Evolutionary conservation across 2,113 vertebrate species (phyloP).

Genomic region (Tachuris rubrigastra): DNA sequence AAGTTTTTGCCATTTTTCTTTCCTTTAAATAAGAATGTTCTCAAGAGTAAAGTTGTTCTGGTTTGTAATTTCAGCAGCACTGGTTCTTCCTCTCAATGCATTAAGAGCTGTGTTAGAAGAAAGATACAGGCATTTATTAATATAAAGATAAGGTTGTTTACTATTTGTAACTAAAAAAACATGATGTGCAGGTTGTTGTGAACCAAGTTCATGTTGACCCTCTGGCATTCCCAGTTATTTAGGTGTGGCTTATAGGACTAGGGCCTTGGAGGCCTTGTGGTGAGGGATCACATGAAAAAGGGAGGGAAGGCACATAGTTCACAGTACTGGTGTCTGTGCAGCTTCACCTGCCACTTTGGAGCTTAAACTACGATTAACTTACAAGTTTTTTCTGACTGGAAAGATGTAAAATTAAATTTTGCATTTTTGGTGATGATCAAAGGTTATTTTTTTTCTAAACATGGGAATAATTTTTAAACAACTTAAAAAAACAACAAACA

Average conservation of each 20-base stretch:
- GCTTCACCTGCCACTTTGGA: not conserved
- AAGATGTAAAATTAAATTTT: not conserved
- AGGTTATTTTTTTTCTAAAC: not conserved
- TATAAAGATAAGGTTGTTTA: not conserved
- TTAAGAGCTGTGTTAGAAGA: not conserved
- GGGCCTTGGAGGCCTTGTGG: not conserved
- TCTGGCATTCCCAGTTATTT: not conserved
- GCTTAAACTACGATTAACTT: not conserved
- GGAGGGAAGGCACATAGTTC: not conserved
- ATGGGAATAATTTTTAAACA: not conserved
- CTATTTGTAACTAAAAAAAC: not conserved
- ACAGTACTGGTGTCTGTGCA: not conserved
- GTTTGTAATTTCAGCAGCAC: not conserved
- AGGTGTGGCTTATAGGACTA: rapidly evolving
- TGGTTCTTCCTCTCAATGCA: not conserved
- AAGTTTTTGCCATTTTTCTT: not conserved
- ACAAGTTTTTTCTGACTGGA: not conserved
- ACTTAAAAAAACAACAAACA: not conserved
- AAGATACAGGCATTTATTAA: not conserved
- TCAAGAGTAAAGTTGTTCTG: not conserved
- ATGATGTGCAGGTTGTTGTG: not conserved
- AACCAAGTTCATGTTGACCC: not conserved
- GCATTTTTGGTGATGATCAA: not conserved
- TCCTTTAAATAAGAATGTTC: not conserved
- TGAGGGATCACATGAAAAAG: not conserved